Conservation (phyloP, 2,888 invertebrate species). For the Noctua comes region DNA sequence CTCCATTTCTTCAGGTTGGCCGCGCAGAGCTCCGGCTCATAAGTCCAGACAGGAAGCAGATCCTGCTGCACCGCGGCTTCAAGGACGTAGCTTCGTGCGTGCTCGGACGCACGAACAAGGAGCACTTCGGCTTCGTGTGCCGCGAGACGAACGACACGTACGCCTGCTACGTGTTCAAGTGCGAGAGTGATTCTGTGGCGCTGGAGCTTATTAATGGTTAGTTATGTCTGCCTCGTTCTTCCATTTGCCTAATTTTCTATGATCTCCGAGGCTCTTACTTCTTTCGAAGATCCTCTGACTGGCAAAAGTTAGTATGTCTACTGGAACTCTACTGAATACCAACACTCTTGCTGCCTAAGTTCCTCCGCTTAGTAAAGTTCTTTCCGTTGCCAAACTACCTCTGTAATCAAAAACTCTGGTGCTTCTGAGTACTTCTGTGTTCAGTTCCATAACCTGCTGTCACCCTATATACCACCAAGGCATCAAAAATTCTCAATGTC, state of each 20-base stretch:
- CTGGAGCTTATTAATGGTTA: slow-evolving; percentile 94
- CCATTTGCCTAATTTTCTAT: background rate
- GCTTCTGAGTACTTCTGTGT: too few relatives aligned
- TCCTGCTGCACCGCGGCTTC: slow-evolving; percentile 96
- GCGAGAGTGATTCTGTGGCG: slow-evolving; percentile 95
- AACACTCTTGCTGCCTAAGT: background rate
- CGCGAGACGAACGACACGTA: slow-evolving; percentile 93
- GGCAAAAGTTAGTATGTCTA: background rate
- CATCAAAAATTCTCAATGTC: background rate
- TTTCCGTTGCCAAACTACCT: too few relatives aligned
- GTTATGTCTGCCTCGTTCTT: background rate
- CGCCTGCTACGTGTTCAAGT: slow-evolving; percentile 95
- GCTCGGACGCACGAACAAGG: slow-evolving; percentile 94
- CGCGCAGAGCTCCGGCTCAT: slow-evolving; percentile 96
- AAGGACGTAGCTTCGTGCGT: slow-evolving; percentile 97
- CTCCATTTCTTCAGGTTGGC: slow-evolving; percentile 91
- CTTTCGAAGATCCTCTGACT: background rate
- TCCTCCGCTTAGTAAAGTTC: background rate
- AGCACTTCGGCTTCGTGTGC: slow-evolving; percentile 98
- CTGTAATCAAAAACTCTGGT: too few relatives aligned
- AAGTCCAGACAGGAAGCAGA: slow-evolving; percentile 97
- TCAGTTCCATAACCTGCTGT: too few relatives aligned
- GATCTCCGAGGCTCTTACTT: too few relatives aligned
- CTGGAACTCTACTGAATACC: background rate
- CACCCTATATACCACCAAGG: background rate